phyloP scores from a whole-genome alignment of 2,797 vertebrate species.

The Enoplosus armatus region DNA sequence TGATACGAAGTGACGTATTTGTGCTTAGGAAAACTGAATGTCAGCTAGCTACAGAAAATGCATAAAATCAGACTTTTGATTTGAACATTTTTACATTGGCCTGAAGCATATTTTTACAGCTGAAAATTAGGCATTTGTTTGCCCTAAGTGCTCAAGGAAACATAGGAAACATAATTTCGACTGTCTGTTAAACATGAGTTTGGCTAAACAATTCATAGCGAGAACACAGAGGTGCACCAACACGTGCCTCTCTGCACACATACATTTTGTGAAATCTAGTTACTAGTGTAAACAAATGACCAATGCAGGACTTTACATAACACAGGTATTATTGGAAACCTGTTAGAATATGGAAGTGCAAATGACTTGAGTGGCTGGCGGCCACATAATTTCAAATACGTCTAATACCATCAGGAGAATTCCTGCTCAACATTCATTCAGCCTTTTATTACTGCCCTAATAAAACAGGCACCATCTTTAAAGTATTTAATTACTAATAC shows the following conservation, averaged over 20 bases:
- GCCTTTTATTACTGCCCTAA: neutral
- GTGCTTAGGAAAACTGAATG: neutral
- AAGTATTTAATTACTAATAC: neutral
- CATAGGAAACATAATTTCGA: neutral
- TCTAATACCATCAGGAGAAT: conserved; percentile 12
- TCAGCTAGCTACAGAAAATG: neutral
- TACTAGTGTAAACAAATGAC: neutral
- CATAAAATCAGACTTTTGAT: too few species aligned
- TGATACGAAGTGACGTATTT: neutral
- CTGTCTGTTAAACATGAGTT: neutral
- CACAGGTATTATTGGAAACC: neutral
- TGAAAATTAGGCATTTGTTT: neutral
- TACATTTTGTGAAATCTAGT: neutral
- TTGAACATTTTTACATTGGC: neutral
- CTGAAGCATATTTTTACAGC: too few species aligned
- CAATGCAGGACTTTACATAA: neutral
- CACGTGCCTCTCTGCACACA: neutral
- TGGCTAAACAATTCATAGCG: neutral
- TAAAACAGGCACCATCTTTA: neutral
- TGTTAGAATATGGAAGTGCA: conserved; percentile 20
- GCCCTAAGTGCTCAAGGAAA: neutral
- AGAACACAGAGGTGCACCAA: neutral
- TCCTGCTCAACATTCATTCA: neutral
- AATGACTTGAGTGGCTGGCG: conserved; percentile 11
- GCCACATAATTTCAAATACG: neutral